Conservation (phyloP, 1,140 invertebrate species). For the Cherax destructor region DNA sequence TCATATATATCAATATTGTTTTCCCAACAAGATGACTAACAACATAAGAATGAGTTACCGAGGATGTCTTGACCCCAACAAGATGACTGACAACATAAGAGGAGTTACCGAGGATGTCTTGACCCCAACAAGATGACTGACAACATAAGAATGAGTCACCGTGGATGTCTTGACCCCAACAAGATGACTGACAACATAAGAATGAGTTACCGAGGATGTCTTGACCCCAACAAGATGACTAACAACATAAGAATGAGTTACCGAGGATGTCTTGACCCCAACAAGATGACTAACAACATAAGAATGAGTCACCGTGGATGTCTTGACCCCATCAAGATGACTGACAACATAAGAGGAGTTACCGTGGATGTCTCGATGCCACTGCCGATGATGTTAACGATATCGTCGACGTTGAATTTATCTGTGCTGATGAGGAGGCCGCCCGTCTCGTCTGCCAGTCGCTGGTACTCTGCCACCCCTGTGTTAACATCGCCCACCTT, state of each 20-base stretch:
- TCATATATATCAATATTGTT: too few species aligned
- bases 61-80: slow-evolving; percentile 45
- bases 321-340: background rate
- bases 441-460: slow-evolving; percentile 30
- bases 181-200: too few species aligned
- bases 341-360: background rate
- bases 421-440: slow-evolving; percentile 32
- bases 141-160: background rate
- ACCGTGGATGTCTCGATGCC: slow-evolving; percentile 48
- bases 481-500: background rate
- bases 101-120: slow-evolving; percentile 30
- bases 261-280: slow-evolving; percentile 47
- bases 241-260: background rate
- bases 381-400: slow-evolving; percentile 43
- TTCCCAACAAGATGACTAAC: too few species aligned
- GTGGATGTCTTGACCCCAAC: slow-evolving; percentile 49
- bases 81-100: too few species aligned
- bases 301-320: slow-evolving; percentile 10
- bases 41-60: background rate
- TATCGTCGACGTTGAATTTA: slow-evolving; percentile 53
- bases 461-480: slow-evolving; percentile 5
- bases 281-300: too few species aligned
- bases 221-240: too few species aligned
- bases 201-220: slow-evolving; percentile 21
- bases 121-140: too few species aligned